A percentile compares a stretch with the other conserved stretches of the same genome.
phyloP scores from a whole-genome alignment of 2,113 vertebrate species.

The Malurus cyaneus region DNA sequence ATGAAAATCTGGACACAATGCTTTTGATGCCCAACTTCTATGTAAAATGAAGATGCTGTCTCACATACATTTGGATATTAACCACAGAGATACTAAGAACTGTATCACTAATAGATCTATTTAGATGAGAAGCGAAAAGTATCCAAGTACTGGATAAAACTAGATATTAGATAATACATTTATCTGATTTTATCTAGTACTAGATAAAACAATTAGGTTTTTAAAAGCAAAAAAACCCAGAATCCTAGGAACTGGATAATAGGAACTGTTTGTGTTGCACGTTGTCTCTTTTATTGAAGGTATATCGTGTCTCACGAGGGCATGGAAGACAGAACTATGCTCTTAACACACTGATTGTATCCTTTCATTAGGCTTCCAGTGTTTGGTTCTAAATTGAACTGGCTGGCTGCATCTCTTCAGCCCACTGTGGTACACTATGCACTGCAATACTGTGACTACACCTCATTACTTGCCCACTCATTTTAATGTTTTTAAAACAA shows the following conservation, averaged over 20 bases:
- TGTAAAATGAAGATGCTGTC: not conserved
- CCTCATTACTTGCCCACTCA: not conserved
- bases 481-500: accelerated
- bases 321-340: not conserved
- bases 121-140: not conserved
- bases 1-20: not conserved
- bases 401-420: not conserved
- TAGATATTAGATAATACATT: not conserved
- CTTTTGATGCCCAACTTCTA: not conserved
- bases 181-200: not conserved
- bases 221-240: not conserved
- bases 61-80: not conserved
- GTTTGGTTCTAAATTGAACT: not conserved
- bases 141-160: not conserved
- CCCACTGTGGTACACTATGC: not conserved
- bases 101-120: not conserved
- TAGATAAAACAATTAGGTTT: not conserved
- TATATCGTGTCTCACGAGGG: not conserved
- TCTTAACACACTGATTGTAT: not conserved
- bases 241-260: not conserved
- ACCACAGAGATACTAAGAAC: not conserved
- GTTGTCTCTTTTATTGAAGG: not conserved
- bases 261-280: not conserved
- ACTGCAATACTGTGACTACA: not conserved
- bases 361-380: not conserved